Evolutionary conservation across 1,140 invertebrate genomes (phyloP).

Genomic region (Magallana angulata): DNA sequence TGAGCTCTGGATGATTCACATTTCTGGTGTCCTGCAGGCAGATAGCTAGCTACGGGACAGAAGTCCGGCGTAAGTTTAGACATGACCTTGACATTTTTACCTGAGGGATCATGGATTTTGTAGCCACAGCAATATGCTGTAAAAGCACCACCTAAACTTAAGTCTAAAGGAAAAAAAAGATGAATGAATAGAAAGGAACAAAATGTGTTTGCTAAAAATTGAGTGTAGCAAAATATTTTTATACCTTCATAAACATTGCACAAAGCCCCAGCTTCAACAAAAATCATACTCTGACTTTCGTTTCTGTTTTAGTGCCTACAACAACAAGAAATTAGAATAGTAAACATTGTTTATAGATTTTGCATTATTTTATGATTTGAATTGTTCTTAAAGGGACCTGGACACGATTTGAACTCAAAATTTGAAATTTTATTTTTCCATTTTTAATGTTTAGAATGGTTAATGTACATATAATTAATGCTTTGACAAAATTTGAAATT

Average conservation of each 20-base stretch:
- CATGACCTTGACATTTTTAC: not conserved
- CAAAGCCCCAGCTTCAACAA: conserved; percentile 40
- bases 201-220: too few species aligned
- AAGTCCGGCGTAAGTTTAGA: not conserved
- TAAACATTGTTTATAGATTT: not conserved
- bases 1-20: too few species aligned
- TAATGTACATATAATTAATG: too few species aligned
- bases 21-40: too few species aligned
- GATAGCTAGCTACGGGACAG: not conserved
- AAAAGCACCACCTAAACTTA: conserved; percentile 2
- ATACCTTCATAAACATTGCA: conserved; percentile 23
- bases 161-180: not conserved
- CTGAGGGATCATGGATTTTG: not conserved
- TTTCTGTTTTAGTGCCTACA: conserved; percentile 66
- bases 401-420: too few species aligned
- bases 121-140: not conserved
- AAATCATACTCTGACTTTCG: conserved; percentile 61
- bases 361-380: not conserved
- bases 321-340: conserved; percentile 16
- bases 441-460: too few species aligned
- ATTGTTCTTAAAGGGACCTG: not conserved
- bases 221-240: too few species aligned
- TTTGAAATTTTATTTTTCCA: too few species aligned
- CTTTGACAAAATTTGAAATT: too few species aligned
- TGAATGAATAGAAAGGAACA: too few species aligned